These are phyloP conservation scores for Microcaecilia unicolor DNA, from an alignment of 2,797 vertebrate genomes.

Conservation along the genomic window DNA sequence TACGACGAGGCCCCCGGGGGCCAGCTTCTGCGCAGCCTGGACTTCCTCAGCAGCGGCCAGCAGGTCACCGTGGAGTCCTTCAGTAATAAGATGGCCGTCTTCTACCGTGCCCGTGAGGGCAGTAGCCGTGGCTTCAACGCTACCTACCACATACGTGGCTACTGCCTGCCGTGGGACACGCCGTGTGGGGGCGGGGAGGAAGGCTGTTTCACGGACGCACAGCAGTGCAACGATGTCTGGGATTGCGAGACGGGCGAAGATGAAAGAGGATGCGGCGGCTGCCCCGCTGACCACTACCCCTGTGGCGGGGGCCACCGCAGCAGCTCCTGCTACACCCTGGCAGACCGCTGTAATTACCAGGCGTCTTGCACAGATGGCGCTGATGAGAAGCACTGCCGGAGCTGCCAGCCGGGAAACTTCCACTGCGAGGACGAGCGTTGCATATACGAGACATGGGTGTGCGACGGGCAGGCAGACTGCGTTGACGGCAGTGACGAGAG, in stretches of 20 bases:
- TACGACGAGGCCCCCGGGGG: slow-evolving; percentile 47
- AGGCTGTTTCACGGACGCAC: slow-evolving; percentile 68
- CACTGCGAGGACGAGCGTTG: slow-evolving; percentile 81
- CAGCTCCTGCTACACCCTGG: slow-evolving; percentile 58
- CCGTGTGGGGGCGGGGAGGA: slow-evolving; percentile 60
- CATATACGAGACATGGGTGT: slow-evolving; percentile 86
- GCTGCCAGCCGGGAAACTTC: slow-evolving; percentile 80
- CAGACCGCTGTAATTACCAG: slow-evolving; percentile 84
- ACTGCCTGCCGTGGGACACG: slow-evolving; percentile 77
- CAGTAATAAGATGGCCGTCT: slow-evolving; percentile 64
- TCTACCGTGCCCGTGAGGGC: slow-evolving; percentile 45
- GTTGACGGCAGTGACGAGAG: slow-evolving; percentile 77
- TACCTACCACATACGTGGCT: slow-evolving; percentile 75
- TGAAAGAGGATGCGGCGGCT: slow-evolving; percentile 69
- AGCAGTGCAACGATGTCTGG: slow-evolving; percentile 76
- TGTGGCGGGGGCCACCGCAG: slow-evolving; percentile 49
- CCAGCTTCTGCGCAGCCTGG: slow-evolving; percentile 43
- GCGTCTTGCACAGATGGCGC: slow-evolving; percentile 74
- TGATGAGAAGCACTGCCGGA: slow-evolving; percentile 73
- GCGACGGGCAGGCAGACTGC: slow-evolving; percentile 82
- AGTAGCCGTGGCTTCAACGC: slow-evolving; percentile 72
- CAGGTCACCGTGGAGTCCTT: slow-evolving; percentile 68
- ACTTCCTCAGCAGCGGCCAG: slow-evolving; percentile 64
- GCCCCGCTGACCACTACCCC: slow-evolving; percentile 55
- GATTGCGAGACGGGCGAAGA: slow-evolving; percentile 77